These are phyloP conservation scores for Ginglymostoma cirratum DNA, from an alignment of 2,113 vertebrate genomes.

Conservation along the genomic window DNA sequence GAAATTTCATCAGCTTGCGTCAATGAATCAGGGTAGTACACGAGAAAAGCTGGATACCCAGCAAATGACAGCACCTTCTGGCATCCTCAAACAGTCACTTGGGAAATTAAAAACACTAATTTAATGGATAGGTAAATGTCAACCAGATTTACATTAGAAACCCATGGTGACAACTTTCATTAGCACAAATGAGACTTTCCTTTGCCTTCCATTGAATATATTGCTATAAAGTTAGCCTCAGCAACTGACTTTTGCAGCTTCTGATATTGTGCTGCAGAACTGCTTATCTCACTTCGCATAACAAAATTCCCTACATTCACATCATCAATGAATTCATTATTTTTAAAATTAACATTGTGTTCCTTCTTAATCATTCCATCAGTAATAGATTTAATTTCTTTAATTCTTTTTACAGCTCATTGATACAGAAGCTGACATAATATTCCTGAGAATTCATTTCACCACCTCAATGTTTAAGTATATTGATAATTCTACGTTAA, in stretches of 20 bases:
- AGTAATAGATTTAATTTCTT: background rate
- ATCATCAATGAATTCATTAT: background rate
- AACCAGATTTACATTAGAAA: background rate
- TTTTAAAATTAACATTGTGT: background rate
- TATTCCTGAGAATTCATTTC: background rate
- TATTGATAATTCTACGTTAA: background rate
- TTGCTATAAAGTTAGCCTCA: background rate
- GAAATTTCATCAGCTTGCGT: background rate
- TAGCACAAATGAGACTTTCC: conserved; percentile 2
- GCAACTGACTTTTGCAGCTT: background rate
- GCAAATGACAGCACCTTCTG: background rate
- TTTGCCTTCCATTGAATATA: conserved; percentile 4
- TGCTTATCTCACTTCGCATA: background rate
- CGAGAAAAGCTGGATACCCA: background rate
- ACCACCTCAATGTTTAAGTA: background rate
- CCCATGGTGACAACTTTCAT: background rate
- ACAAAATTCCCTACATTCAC: background rate
- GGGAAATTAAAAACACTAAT: conserved; percentile 28
- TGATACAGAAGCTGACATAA: background rate
- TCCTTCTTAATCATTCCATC: background rate
- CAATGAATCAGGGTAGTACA: background rate
- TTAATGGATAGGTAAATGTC: conserved; percentile 32
- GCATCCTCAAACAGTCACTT: background rate
- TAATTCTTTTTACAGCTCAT: background rate
- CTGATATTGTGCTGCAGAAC: background rate